These are phyloP conservation scores for Ptiloglossa arizonensis DNA, from an alignment of 1,140 invertebrate species.

Conservation along the genomic window DNA sequence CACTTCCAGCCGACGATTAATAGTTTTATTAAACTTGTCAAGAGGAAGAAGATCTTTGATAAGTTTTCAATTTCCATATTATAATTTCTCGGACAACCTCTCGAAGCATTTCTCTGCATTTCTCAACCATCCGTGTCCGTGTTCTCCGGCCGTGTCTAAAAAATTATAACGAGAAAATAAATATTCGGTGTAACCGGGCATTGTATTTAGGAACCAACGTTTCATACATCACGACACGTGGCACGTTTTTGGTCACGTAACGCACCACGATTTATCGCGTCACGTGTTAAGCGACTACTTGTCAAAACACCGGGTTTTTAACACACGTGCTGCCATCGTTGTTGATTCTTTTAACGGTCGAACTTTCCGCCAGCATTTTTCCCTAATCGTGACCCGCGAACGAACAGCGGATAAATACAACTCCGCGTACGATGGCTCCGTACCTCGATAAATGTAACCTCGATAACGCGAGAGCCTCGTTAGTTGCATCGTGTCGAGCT, in stretches of 20 bases:
- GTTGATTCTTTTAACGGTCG: background rate
- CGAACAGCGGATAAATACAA: no score
- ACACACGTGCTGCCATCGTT: background rate
- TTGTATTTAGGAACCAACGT: background rate
- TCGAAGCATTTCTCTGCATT: background rate
- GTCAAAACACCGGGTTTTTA: background rate
- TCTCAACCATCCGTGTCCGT: background rate
- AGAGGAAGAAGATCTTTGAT: background rate
- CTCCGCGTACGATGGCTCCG: no score
- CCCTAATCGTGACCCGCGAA: background rate
- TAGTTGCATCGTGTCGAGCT: no score
- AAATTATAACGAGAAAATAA: background rate
- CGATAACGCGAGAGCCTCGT: no score
- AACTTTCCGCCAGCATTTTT: background rate
- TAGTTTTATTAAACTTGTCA: background rate
- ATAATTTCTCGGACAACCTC: background rate
- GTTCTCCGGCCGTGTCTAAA: background rate
- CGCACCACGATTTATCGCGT: background rate
- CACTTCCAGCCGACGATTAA: background rate
- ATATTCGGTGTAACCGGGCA: background rate
- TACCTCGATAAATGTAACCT: no score
- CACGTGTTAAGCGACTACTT: background rate
- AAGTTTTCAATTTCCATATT: background rate
- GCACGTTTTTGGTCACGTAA: slow-evolving; percentile 1
- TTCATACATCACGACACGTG: slow-evolving; percentile 4